These are phyloP conservation scores for Hyposoter didymator DNA, from an alignment of 2,888 invertebrate genomes.

Conservation along the genomic window DNA sequence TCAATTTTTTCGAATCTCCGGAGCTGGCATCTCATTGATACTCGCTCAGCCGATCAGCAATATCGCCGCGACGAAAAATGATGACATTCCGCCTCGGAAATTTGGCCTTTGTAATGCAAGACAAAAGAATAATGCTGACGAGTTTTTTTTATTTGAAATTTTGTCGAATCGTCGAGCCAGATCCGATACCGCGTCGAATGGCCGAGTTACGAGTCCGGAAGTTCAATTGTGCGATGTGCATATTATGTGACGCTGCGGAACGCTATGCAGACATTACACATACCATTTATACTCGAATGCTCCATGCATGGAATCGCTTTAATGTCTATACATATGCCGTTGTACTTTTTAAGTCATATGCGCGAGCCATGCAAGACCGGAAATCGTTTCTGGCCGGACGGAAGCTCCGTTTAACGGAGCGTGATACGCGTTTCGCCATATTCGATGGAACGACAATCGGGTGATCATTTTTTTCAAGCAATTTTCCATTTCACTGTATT, in stretches of 20 bases:
- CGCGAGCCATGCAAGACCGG: slow-evolving; percentile 71
- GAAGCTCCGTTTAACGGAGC: slow-evolving; percentile 79
- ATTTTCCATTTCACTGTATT: slow-evolving; percentile 15
- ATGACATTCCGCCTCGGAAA: background rate
- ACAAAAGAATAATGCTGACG: background rate
- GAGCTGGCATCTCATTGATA: background rate
- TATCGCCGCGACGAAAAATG: background rate
- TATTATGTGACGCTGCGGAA: slow-evolving; percentile 17
- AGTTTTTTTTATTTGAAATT: background rate
- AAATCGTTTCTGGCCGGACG: slow-evolving; percentile 76
- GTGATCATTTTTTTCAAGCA: background rate
- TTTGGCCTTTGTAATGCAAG: background rate
- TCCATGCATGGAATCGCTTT: slow-evolving; percentile 16
- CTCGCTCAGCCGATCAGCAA: too few relatives aligned
- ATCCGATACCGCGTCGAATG: slow-evolving; percentile 20
- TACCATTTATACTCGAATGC: slow-evolving; percentile 26
- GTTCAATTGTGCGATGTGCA: slow-evolving; percentile 46
- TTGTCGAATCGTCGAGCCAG: background rate
- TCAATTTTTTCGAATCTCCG: background rate
- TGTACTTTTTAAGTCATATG: slow-evolving; percentile 70
- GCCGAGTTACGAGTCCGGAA: slow-evolving; percentile 60
- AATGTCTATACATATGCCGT: slow-evolving; percentile 21
- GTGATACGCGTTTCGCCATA: slow-evolving; percentile 60
- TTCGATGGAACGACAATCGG: slow-evolving; percentile 29
- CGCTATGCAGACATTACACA: slow-evolving; percentile 46